Evolutionary conservation across 1,140 invertebrate genomes (phyloP), one percentile per base, ranked within the genome.

Genomic region (Drosophila seguyi): DNA sequence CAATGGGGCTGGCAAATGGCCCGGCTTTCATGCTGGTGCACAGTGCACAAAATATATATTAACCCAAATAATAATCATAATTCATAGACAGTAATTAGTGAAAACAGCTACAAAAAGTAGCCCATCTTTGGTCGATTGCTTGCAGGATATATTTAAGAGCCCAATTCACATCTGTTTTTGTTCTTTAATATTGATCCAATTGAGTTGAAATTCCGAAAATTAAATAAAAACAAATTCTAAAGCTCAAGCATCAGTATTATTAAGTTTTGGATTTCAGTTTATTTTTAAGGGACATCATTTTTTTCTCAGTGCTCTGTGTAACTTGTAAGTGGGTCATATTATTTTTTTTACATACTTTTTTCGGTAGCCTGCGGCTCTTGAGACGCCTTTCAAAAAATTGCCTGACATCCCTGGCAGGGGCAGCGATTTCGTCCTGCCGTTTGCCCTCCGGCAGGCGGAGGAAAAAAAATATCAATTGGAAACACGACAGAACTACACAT

Each of bases 301-400:
- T 53, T 53, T 6, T 53, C 13, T 6, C 29, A n/a, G 39, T 59
- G 29, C 20, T n/a, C 7, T 62, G 1, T 63, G 41, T 62, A 34
- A 48, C 56, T 61, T 34, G 63, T 61, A 88, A 88, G 80, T 87
- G 80, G 83, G 83, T 87, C 83, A 88, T 61, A 83, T 84, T 58
- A 72, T 71, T 72, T 47, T 48, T 47, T 71, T 47, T 22, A 27
- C 27, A 71, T 71, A 18, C 48, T 59, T 88, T 83, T 83, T 83
- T 80, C 29, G 41, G 63, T 56, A 56, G 78, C 74, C 68, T 60
- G 56, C 68, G 68, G 68, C 74, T 63, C 47, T 86, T 67, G 59
- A 75, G 52, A 38, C 39, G 36, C n/a, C 69, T 83, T 53, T 53
- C 62, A n/a, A 79, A 75, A 56, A 67, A 80, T 62, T 61, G 42